A percentile compares a stretch with the other conserved stretches of the same genome.
Evolutionary conservation across 2,113 vertebrate genomes (phyloP).

Genomic region (Nanger granti): DNA sequence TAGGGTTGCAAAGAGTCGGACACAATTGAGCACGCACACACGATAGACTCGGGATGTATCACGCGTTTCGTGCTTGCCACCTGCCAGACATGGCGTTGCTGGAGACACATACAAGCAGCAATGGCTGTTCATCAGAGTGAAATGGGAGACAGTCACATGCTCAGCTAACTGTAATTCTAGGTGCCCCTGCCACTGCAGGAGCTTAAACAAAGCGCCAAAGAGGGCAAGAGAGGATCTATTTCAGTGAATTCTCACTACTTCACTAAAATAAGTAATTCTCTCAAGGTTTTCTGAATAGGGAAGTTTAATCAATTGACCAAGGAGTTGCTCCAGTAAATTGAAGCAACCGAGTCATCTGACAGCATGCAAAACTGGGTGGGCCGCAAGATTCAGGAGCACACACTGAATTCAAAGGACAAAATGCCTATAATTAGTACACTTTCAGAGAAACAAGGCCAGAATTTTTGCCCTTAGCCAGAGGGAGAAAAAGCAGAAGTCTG

Average conservation of each 20-base stretch:
- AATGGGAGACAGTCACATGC: neutral
- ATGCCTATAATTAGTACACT: neutral
- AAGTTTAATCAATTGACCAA: neutral
- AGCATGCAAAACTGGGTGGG: neutral
- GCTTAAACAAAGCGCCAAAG: neutral
- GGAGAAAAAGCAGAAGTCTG: neutral
- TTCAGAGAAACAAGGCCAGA: neutral
- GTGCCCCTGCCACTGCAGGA: neutral
- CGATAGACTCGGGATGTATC: neutral
- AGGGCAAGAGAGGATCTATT: neutral
- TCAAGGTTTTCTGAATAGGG: neutral
- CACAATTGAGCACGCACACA: neutral
- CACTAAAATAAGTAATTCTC: neutral
- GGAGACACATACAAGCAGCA: neutral
- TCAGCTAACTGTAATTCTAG: neutral
- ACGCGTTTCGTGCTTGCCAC: neutral
- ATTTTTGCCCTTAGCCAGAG: neutral
- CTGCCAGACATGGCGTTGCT: neutral
- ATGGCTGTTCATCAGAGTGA: neutral
- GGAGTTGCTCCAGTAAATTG: neutral
- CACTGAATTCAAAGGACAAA: neutral
- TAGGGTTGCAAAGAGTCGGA: neutral
- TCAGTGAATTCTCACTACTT: neutral
- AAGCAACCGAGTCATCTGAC: neutral
- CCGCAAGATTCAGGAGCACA: neutral